Evolutionary conservation across 2,113 vertebrate genomes (phyloP).

Genomic region (Microtus ochrogaster): DNA sequence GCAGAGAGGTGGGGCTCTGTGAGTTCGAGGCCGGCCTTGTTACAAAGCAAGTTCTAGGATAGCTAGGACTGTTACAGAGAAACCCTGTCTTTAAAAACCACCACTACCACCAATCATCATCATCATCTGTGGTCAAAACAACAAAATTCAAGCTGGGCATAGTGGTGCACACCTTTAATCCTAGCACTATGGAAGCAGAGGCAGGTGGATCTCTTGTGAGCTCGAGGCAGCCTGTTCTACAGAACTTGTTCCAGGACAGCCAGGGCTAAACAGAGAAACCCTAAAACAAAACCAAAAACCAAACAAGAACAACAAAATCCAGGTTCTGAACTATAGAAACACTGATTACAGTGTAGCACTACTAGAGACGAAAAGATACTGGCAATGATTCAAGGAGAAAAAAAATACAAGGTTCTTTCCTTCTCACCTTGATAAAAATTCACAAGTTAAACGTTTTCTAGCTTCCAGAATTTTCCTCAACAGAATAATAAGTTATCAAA

Average conservation of each 20-base stretch:
- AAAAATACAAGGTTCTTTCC: slow-evolving; percentile 35
- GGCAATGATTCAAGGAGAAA: neutral
- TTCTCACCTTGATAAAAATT: slow-evolving; percentile 60
- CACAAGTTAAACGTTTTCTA: slow-evolving; percentile 53
- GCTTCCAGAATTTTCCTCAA: slow-evolving; percentile 71
- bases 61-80: neutral
- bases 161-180: neutral
- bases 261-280: neutral
- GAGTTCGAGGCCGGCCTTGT: neutral
- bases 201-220: neutral
- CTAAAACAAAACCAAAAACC: neutral
- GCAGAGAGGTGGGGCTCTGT: neutral
- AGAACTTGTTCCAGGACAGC: neutral
- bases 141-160: too few relatives aligned
- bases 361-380: neutral
- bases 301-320: slow-evolving; percentile 22
- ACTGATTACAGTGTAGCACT: slow-evolving; percentile 36
- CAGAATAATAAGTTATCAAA: slow-evolving; percentile 32
- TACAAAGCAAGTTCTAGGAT: neutral
- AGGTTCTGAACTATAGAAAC: neutral
- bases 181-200: neutral
- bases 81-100: neutral
- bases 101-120: too few relatives aligned
- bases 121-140: slow-evolving; percentile 43
- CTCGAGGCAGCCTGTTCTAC: neutral